These are phyloP conservation scores for Patiria miniata DNA, from an alignment of 35 echinoderm and acorn worm species.

Conservation along the genomic window DNA sequence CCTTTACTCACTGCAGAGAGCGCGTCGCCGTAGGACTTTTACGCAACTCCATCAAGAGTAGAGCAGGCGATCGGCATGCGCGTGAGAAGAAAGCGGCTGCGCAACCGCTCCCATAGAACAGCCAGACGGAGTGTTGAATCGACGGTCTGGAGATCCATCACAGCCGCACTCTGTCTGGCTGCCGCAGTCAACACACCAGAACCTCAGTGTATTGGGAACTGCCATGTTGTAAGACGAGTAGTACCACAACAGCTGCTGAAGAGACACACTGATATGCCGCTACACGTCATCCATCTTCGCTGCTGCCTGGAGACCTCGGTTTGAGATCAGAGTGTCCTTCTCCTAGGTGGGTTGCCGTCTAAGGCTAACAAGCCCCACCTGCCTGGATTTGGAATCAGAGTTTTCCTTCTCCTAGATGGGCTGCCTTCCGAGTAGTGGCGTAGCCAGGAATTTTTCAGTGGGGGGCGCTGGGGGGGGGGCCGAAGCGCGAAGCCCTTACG, in stretches of 20 bases:
- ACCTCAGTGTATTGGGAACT: not conserved
- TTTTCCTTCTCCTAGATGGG: too few species aligned
- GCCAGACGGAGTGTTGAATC: not conserved
- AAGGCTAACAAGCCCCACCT: not conserved
- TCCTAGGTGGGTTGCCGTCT: too few species aligned
- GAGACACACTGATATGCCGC: slow-evolving; percentile 31
- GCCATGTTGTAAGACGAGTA: not conserved
- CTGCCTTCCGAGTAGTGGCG: too few species aligned
- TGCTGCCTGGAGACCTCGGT: not conserved
- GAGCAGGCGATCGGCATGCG: not conserved
- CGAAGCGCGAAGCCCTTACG: too few species aligned
- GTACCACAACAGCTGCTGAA: not conserved
- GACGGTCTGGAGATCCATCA: not conserved
- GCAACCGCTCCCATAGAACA: slow-evolving; percentile 3
- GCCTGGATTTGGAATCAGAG: not conserved
- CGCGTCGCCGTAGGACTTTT: not conserved
- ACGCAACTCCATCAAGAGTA: not conserved
- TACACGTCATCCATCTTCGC: slow-evolving; percentile 25
- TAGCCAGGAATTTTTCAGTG: too few species aligned
- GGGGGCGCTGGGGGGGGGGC: too few species aligned
- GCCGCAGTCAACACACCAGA: not conserved
- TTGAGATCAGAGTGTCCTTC: slow-evolving; percentile 32
- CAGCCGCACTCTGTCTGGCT: slow-evolving; percentile 3
- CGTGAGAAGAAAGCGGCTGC: slow-evolving; percentile 1
- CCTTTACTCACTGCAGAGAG: not conserved